Conservation (phyloP, 2,113 vertebrate genomes). For the Laterallus jamaicensis region DNA sequence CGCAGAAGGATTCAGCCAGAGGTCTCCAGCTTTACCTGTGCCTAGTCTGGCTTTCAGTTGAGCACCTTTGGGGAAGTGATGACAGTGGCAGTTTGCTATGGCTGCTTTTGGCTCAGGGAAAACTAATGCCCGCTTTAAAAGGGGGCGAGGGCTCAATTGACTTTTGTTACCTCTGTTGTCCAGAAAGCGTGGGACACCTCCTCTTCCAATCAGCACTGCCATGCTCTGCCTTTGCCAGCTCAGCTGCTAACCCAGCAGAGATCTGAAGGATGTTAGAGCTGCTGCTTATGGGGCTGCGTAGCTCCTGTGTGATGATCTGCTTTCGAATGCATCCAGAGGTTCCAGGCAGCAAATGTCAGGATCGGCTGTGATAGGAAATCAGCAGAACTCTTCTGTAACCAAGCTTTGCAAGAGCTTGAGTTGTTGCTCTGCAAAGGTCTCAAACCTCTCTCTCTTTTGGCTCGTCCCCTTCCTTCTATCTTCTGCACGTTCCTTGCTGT, state of each 20-base stretch:
- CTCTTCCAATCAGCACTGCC: not conserved
- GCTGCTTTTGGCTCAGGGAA: not conserved
- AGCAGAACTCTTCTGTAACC: not conserved
- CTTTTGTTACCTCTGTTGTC: not conserved
- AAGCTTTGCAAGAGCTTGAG: not conserved
- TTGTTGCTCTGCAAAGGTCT: not conserved
- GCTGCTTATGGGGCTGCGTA: not conserved
- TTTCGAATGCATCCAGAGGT: not conserved
- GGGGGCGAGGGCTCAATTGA: accelerated
- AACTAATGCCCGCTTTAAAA: not conserved
- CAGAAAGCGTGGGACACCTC: not conserved
- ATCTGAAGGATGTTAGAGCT: not conserved
- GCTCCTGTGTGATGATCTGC: not conserved
- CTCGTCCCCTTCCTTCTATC: not conserved
- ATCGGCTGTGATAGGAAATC: not conserved
- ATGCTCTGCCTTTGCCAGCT: not conserved
- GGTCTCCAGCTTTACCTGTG: not conserved
- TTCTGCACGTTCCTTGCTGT: not conserved
- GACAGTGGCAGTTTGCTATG: not conserved
- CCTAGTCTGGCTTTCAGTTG: not conserved
- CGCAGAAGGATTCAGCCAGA: not conserved
- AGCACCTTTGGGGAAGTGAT: not conserved
- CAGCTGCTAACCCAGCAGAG: not conserved
- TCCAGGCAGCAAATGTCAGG: not conserved
- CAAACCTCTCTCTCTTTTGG: not conserved